Base-by-base conservation (phyloP, 2,113 vertebrate genomes). In the Larimichthys polyactis region DNA sequence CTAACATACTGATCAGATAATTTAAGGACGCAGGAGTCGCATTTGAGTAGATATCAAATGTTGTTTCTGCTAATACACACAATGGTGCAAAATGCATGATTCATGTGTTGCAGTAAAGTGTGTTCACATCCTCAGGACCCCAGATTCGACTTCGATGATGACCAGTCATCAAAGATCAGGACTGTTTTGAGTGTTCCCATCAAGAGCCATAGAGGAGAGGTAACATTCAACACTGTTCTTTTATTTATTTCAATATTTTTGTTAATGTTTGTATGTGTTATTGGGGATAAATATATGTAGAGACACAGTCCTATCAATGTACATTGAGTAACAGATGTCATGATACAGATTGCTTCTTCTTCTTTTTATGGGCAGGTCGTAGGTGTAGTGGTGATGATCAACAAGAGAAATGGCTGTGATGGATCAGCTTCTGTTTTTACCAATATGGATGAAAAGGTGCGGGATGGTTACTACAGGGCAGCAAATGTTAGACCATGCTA, bases 181-280 rank as follows among this genome's bases (percentile, higher is more conserved):
- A 96, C 95, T 60, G 95, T 98, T 78, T 95, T 98, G 75, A 96
- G 96, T 79, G 95, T 97, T 94, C 97, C 97, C 40, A 96, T 98
- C 89, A 96, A 97, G 89, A 97, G 97, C 80, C 96, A 97, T 16
- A 95, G 96, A 67, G 95, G 96, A 87, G 96, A 97, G 96, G 97
- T 97, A 93, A 36, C 19, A 32, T 43, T 54, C 15, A 4, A 6
- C 3, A 55, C 15, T 4, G 5, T 24, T 54, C 36, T 59, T 11
- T 2, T 0, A 32, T n/a, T 43, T 43, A 52, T 44, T 67, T 54
- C 0, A 64, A 12, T 15, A 43, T 64, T 63, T 19, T 24, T 57
- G 14, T 17, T 4, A 20, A 29, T 63, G 19, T 32, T 40, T 52
- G n/a, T 3, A 66, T 14, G 27, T 40, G 14, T 11, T 59, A 19